Conservation (phyloP, 92 coral and sea anemone genomes). For the Meandrina meandrites region DNA sequence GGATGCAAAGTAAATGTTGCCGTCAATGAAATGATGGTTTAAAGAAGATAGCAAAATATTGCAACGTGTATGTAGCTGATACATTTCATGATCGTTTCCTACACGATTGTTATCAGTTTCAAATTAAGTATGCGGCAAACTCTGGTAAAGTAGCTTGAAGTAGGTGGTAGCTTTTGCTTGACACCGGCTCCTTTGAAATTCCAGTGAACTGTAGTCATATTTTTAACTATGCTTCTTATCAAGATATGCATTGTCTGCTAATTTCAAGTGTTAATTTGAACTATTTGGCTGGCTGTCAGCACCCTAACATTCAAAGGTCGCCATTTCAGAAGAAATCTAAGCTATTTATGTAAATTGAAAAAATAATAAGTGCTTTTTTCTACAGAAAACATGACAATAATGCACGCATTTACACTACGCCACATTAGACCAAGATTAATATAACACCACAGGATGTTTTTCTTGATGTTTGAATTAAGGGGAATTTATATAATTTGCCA, state of each 20-base stretch:
- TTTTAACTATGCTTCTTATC: background rate
- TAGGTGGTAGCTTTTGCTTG: background rate
- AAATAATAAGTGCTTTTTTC: background rate
- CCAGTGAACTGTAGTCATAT: background rate
- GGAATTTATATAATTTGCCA: background rate
- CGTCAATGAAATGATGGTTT: background rate
- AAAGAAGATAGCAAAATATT: background rate
- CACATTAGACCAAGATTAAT: background rate
- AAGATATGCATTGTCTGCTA: slow-evolving; percentile 10
- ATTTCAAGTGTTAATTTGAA: slow-evolving; percentile 15
- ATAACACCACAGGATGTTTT: background rate
- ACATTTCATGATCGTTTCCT: background rate
- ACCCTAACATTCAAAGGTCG: background rate
- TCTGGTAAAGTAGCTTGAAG: background rate
- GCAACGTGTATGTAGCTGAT: background rate
- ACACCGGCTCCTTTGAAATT: background rate
- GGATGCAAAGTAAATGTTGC: background rate
- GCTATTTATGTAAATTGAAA: background rate
- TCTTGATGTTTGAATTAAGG: background rate
- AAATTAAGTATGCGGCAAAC: background rate
- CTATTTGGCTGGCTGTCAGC: background rate
- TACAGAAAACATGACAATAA: background rate
- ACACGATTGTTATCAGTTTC: background rate
- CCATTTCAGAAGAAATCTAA: background rate
- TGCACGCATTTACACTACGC: background rate